These are phyloP conservation scores for Nyctibius bracteatus DNA, from an alignment of 2,113 vertebrate species.

Conservation along the genomic window DNA sequence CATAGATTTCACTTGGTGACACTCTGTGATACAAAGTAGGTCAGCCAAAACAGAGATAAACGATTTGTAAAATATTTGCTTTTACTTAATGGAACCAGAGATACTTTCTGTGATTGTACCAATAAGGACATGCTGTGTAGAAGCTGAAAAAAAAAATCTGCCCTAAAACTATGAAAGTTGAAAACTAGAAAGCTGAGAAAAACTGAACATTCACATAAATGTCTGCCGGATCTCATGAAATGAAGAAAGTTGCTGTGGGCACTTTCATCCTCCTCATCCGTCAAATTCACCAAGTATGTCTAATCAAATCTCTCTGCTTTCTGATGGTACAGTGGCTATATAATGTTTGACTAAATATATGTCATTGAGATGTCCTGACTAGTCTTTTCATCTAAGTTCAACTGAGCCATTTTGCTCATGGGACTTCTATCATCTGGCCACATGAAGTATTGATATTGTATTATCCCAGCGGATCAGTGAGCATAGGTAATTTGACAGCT, in stretches of 20 bases:
- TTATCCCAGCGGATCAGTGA: neutral
- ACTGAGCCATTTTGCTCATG: neutral
- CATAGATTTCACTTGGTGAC: neutral
- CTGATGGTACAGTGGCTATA: neutral
- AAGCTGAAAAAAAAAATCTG: neutral
- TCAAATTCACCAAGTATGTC: slow-evolving; percentile 13
- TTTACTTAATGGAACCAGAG: neutral
- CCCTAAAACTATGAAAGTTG: neutral
- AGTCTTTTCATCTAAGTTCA: neutral
- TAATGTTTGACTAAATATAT: neutral
- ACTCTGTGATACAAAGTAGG: neutral
- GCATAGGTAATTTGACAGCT: slow-evolving; percentile 9
- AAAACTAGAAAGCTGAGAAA: neutral
- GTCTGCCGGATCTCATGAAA: neutral
- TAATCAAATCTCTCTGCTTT: slow-evolving; percentile 9
- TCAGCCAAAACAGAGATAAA: neutral
- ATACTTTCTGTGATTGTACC: neutral
- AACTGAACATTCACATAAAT: neutral
- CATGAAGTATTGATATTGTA: neutral
- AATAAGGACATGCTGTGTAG: neutral
- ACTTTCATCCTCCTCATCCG: neutral
- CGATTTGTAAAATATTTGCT: neutral
- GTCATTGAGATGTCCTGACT: neutral
- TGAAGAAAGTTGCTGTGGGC: neutral
- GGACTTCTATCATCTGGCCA: neutral